A percentile compares a stretch with the other conserved stretches of the same genome.
These are phyloP conservation scores for Leptopilina myrica DNA, from an alignment of 2,888 invertebrate genomes.

Conservation along the genomic window DNA sequence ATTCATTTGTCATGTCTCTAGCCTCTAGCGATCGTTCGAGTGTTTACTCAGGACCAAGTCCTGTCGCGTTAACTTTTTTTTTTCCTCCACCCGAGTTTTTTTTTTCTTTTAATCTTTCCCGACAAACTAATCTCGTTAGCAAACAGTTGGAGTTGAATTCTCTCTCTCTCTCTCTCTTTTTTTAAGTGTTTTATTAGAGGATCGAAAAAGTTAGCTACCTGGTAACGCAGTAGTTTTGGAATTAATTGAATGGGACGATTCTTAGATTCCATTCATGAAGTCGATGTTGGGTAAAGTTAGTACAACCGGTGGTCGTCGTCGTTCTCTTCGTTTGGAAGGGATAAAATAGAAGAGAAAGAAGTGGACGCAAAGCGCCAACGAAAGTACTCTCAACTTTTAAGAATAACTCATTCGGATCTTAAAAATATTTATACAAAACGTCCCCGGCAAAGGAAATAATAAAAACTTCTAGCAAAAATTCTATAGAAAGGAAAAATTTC, in stretches of 20 bases:
- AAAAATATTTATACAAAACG: constrained; percentile 7
- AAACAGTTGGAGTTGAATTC: constrained; percentile 11
- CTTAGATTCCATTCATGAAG: constrained; percentile 41
- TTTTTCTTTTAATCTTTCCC: constrained; percentile 35
- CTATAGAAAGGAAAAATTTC: too few species aligned
- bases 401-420: background rate
- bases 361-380: constrained; percentile 28
- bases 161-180: background rate
- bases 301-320: constrained; percentile 32
- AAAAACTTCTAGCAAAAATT: background rate
- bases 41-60: constrained; percentile 38
- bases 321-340: constrained; percentile 10
- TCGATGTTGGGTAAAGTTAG: constrained; percentile 37
- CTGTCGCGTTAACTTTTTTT: constrained; percentile 24
- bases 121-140: constrained; percentile 36
- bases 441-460: too few species aligned
- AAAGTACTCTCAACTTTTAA: constrained; percentile 20
- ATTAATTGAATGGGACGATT: constrained; percentile 41
- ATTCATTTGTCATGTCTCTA: constrained; percentile 40
- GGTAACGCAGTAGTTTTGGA: constrained; percentile 38
- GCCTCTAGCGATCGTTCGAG: constrained; percentile 15
- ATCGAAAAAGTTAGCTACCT: constrained; percentile 35
- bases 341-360: constrained; percentile 33
- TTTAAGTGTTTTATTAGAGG: constrained; percentile 31
- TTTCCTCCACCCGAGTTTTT: constrained; percentile 1